phyloP scores from a whole-genome alignment of 1,140 invertebrate species.

The Drosophila ohnishii region DNA sequence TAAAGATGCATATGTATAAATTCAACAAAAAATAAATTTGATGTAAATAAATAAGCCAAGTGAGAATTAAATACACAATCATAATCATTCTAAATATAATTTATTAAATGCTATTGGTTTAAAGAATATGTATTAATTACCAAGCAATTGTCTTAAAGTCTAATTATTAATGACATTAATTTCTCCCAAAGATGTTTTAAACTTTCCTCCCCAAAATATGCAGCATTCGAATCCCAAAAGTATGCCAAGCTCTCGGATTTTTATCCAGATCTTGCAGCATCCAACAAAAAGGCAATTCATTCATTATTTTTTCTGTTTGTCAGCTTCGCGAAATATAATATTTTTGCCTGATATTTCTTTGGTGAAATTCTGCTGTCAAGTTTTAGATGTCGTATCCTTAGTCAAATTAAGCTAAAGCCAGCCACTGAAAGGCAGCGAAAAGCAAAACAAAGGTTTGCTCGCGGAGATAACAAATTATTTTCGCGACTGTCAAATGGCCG shows the following conservation, averaged over 20 bases:
- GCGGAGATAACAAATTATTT: conserved; percentile 61
- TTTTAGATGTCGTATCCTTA: conserved; percentile 65
- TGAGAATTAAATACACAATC: too few species aligned
- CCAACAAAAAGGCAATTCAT: conserved; percentile 2
- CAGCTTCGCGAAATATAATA: conserved; percentile 4
- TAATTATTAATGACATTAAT: neutral
- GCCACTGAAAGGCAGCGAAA: conserved; percentile 8
- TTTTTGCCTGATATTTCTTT: conserved; percentile 22
- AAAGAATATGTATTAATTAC: neutral
- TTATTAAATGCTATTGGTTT: neutral
- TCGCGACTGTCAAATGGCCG: conserved; percentile 48
- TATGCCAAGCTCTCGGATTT: conserved; percentile 27
- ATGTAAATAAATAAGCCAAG: too few species aligned
- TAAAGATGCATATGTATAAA: neutral
- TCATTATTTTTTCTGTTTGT: conserved; percentile 8
- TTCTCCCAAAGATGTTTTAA: neutral
- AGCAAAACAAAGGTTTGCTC: conserved; percentile 30
- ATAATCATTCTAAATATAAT: too few species aligned
- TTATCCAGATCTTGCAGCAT: neutral
- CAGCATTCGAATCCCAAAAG: conserved; percentile 43
- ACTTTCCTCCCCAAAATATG: conserved; percentile 18
- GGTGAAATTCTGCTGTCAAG: conserved; percentile 66
- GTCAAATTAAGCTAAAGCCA: conserved; percentile 68
- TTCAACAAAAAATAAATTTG: neutral
- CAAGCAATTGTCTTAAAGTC: too few species aligned